Base-by-base conservation (phyloP, 2,888 invertebrate genomes). In the Phortica okadai region DNA sequence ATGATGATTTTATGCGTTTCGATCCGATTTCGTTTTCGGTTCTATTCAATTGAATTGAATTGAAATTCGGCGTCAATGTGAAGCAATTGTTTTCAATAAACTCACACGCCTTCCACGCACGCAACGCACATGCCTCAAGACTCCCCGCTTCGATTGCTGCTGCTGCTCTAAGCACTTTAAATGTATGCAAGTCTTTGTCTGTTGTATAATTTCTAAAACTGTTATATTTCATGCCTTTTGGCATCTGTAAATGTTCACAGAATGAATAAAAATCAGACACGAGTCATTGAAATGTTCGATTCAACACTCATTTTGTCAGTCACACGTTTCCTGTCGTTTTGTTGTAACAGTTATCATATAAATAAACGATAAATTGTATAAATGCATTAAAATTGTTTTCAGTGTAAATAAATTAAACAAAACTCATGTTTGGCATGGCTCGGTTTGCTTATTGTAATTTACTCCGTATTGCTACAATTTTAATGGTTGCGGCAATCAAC, bases 41-140 rank as follows among this genome's bases (percentile, higher is more conserved):
- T 73, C 59, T 56, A 73, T 73, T 6, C 50, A 14, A 14, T 50
- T 33, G 33, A 33, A 33, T 50, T 50, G 50, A 50, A 11, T 50
- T 50, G 14, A 50, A 50, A 50, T 50, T 11, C 2, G 50, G 50
- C 50, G 50, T 50, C 50, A 50, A 50, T 50, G 50, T 14, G 50
- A 50, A 14, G 50, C 50, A 50, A 50, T 14, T 50, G 50, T 50
- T 50, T 50, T 50, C 50, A 8, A 11, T 50, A 50, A 50, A 50
- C 50, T 8, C 50, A 8, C 50, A 50, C 50, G 50, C 50, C 50
- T 50, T 50, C 6, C 8, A 14, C 50, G 8, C 50, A 50, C 50
- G 50, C 50, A 50, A 50, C 14, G 8, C 50, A 8, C 50, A 50
- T 14, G 50, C 50, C 50, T 50, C 2, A 33, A 33, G 33, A 33